Base-by-base conservation (phyloP, 2,797 vertebrate genomes). In the Avahi laniger region DNA sequence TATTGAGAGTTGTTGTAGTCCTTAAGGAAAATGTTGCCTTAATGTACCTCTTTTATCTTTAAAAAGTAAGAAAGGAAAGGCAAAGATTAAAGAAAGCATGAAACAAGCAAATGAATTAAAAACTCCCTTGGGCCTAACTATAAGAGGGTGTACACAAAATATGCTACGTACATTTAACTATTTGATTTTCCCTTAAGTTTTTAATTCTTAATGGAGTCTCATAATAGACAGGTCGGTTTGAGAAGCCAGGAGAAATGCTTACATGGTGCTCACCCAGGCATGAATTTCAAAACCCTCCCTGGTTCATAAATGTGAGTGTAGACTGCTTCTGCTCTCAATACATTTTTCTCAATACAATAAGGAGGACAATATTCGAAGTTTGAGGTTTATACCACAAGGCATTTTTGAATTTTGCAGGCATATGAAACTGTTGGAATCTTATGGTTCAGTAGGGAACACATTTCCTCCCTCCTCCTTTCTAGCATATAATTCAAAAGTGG, bases 301-400 rank as follows among this genome's bases (percentile, higher is more conserved):
- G 48, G 50, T 95, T 95, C 63, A 85, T 87, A 85, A 95, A 91
- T 61, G 83, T 81, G 70, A 94, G 90, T 48, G n/a, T 85, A 33
- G 70, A 94, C 84, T 90, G 76, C 86, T 81, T 94, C 89, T 93
- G n/a, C 86, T 92, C n/a, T 87, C 65, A 65, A 14, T 73, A 76
- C 35, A 54, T 85, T 94, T 94, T 91, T 89, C 87, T 95, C 95
- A 81, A 8, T 59, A 89, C 57, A 94, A 75, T 92, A 92, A 93
- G 38, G 33, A 82, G 41, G 81, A 88, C 76, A 46, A 30, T 92
- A 73, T 95, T 87, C 75, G 38, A 91, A 76, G 38, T 33, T 17
- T 85, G 82, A 89, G 7, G 59, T 97, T 96, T 85, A 84, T 90
- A 96, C n/a, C 61, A 88, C 43, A 87, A 85, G 81, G 86, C 35